Percentiles rank a stretch among this genome's conserved stretches.
Evolutionary conservation across 2,888 invertebrate species (phyloP).

Genomic region (Ecliptopera silaceata): DNA sequence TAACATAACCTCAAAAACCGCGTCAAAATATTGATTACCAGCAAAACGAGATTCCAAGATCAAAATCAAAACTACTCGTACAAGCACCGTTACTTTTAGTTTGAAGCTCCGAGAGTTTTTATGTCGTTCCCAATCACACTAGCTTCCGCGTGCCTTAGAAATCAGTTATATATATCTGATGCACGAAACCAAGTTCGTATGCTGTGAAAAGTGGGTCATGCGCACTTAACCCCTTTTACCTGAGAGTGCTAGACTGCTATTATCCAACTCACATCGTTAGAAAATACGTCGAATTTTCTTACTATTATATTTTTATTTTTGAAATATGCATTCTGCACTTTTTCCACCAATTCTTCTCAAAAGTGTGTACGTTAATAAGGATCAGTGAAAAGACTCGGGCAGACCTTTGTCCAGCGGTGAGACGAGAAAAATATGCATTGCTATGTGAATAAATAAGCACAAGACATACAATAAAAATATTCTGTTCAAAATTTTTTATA

Average conservation of each 20-base stretch:
- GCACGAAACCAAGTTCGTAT: slow-evolving; percentile 6
- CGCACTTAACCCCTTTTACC: slow-evolving; percentile 3
- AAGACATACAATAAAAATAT: too few relatives aligned
- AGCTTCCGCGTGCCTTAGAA: slow-evolving; percentile 11
- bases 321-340: too few relatives aligned
- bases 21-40: too few relatives aligned
- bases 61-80: neutral
- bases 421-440: too few relatives aligned
- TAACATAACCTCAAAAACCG: too few relatives aligned
- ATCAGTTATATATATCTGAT: slow-evolving; percentile 4
- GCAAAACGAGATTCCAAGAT: neutral
- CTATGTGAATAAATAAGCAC: too few relatives aligned
- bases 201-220: slow-evolving; percentile 12
- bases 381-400: too few relatives aligned
- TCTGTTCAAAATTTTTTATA: too few relatives aligned
- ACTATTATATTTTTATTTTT: too few relatives aligned
- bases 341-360: too few relatives aligned
- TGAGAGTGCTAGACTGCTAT: neutral
- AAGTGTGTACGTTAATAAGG: too few relatives aligned
- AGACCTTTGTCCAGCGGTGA: too few relatives aligned
- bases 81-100: slow-evolving; percentile 14
- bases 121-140: slow-evolving; percentile 14
- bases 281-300: neutral
- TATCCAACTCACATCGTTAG: neutral
- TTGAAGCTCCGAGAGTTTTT: slow-evolving; percentile 8